phyloP scores from a whole-genome alignment of 92 coral and sea anemone species.

The Parazoanthus darwini region DNA sequence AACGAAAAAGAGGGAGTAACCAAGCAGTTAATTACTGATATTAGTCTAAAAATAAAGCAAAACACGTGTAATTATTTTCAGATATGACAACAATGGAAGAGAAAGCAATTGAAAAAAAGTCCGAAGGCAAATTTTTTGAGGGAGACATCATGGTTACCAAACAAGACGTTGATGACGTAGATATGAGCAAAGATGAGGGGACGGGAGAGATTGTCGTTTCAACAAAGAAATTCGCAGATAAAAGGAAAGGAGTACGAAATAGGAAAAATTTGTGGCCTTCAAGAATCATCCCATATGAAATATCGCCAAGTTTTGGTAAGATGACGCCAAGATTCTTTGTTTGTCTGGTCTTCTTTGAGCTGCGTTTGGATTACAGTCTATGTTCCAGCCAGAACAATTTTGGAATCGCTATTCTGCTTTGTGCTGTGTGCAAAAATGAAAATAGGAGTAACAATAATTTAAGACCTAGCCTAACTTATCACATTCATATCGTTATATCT shows the following conservation, averaged over 20 bases:
- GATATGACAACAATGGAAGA: neutral
- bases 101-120: neutral
- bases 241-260: constrained; percentile 5
- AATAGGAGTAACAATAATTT: no score
- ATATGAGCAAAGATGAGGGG: neutral
- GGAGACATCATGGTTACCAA: constrained; percentile 2
- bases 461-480: no score
- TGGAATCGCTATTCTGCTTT: no score
- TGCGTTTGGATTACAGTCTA: no score
- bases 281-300: constrained; percentile 6
- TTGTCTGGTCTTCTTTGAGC: neutral
- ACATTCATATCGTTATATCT: no score
- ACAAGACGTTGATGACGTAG: constrained; percentile 1
- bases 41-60: no score
- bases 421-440: no score
- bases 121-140: constrained; percentile 6
- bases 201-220: neutral
- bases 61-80: neutral
- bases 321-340: neutral
- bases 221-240: neutral
- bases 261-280: constrained; percentile 5
- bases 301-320: constrained; percentile 2
- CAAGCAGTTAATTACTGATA: no score
- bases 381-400: no score
- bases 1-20: no score